Evolutionary conservation across 2,888 invertebrate genomes (phyloP).

Genomic region (Tipula confusa): DNA sequence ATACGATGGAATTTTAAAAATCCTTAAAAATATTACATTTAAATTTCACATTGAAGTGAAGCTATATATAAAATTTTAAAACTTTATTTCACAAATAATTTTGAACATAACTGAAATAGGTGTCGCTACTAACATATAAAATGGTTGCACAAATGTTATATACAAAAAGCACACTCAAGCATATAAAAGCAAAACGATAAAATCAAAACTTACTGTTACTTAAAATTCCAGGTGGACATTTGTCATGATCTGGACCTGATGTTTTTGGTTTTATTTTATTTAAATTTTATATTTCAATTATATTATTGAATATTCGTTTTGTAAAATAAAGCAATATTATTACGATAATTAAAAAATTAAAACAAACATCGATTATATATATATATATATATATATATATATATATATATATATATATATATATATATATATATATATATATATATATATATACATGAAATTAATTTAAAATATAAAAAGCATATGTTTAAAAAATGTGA

Average conservation of each 20-base stretch:
- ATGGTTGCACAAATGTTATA: background rate
- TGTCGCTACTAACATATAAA: background rate
- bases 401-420: background rate
- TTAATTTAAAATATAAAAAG: too few species aligned
- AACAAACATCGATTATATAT: background rate
- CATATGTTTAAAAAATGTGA: too few species aligned
- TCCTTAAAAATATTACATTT: too few species aligned
- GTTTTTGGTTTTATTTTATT: slow-evolving; percentile 21
- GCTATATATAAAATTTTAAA: too few species aligned
- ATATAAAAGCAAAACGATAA: background rate
- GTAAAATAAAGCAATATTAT: slow-evolving; percentile 31
- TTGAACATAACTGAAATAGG: too few species aligned
- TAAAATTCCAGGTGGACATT: slow-evolving; percentile 50
- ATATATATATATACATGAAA: too few species aligned
- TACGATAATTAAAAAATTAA: slow-evolving; percentile 27
- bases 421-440: background rate
- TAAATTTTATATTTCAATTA: slow-evolving; percentile 29
- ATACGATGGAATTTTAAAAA: too few species aligned
- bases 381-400: background rate
- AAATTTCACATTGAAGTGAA: too few species aligned
- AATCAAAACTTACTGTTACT: slow-evolving; percentile 42
- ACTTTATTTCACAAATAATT: too few species aligned
- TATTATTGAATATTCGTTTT: slow-evolving; percentile 20
- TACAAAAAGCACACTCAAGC: background rate
- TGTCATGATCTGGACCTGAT: slow-evolving; percentile 51